These are phyloP conservation scores for Barypeithes pellucidus DNA, from an alignment of 2,888 invertebrate species.

Conservation along the genomic window DNA sequence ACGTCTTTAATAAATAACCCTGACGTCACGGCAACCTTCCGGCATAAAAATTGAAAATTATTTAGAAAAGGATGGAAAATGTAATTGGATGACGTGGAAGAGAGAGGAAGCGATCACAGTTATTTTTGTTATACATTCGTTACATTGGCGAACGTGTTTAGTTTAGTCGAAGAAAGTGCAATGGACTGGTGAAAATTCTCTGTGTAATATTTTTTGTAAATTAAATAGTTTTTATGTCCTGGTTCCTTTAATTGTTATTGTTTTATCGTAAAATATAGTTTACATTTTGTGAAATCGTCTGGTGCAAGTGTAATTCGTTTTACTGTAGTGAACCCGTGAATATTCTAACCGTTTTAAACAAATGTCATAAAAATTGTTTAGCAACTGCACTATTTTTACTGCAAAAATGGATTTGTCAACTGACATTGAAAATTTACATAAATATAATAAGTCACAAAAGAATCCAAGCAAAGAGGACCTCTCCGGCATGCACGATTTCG, in stretches of 20 bases:
- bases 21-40: conserved; percentile 27
- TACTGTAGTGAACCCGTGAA: conserved; percentile 1
- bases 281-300: conserved; percentile 6
- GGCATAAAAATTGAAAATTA: conserved; percentile 11
- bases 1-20: conserved; percentile 11
- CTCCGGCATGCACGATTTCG: conserved; percentile 14
- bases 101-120: conserved; percentile 24
- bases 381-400: conserved; percentile 36
- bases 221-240: conserved; percentile 43
- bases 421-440: conserved; percentile 32
- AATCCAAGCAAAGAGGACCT: conserved; percentile 15
- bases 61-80: conserved; percentile 35
- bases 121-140: conserved; percentile 38
- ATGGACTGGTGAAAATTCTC: conserved; percentile 59
- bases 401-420: conserved; percentile 46
- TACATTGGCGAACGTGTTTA: conserved; percentile 47
- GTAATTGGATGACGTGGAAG: conserved; percentile 9
- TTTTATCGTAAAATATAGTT: conserved; percentile 4
- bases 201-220: conserved; percentile 36
- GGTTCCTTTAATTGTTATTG: conserved; percentile 31
- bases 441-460: conserved; percentile 20
- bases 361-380: conserved; percentile 42
- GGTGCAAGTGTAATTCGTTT: conserved; percentile 17
- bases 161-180: conserved; percentile 60
- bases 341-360: conserved; percentile 23